Base-by-base conservation (phyloP, 2,888 invertebrate species). In the Altica lythri region DNA sequence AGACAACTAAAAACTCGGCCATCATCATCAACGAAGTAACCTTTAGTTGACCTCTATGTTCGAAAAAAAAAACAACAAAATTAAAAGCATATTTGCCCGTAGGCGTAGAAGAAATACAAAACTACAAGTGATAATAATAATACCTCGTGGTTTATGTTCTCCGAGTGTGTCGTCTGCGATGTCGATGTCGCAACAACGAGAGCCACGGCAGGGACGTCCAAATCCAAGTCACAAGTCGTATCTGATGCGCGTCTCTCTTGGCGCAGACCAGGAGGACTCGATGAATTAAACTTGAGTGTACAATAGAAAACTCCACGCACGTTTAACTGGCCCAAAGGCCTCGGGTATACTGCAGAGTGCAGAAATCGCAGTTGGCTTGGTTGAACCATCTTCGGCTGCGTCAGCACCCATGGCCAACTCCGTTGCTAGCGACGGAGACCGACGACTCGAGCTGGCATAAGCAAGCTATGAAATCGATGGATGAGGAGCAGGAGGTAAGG, bases 271-370 rank as follows among this genome's bases (percentile, higher is more conserved):
- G 59, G 61, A 50, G 59, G 54, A 52, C 47, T 35, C 47, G 49
- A 49, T 30, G 49, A 34, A 16, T 17, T 6, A 5, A 38, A 34
- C 34, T 12, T 12, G 42, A 53, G 42, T 22, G 30, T 40, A 49
- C 47, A 37, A 30, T 16, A 37, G 37, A 47, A 43, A 47, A 35
- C 13, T 35, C 47, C 25, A 22, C 49, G 12, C 49, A 49, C 49
- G 49, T 49, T 49, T 60, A 57, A 48, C 49, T 59, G 58, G 60
- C 57, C 63, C 63, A 64, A 65, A 59, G 67, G 60, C 60, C 67
- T 59, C 64, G 65, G 65, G 67, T 67, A 65, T 61, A 68, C 69
- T 69, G 69, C 61, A 60, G 63, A 68, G 61, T 68, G 66, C 61
- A 62, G 65, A 62, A 61, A 55, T 57, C 55, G 61, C 56, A 55